phyloP scores from a whole-genome alignment of 2,888 invertebrate genomes.

The Hanleya hanleyi region DNA sequence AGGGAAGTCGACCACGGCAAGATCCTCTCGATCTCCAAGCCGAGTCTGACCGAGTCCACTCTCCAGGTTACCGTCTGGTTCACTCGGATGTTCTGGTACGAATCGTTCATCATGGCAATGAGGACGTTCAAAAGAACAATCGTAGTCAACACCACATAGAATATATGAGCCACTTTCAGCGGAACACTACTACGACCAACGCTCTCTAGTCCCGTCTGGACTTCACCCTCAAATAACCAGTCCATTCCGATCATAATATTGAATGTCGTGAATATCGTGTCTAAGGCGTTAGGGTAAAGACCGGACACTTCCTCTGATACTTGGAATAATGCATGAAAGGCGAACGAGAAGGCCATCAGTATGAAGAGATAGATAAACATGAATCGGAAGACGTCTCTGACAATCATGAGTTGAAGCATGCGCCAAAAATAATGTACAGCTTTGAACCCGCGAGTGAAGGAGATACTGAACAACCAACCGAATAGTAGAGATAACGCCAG shows the following conservation, averaged over 20 bases:
- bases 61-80: conserved; percentile 64
- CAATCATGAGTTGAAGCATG: conserved; percentile 68
- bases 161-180: conserved; percentile 57
- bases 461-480: conserved; percentile 69
- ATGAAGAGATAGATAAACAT: conserved; percentile 67
- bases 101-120: conserved; percentile 70
- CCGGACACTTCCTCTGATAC: conserved; percentile 40
- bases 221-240: conserved; percentile 54
- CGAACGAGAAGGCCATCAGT: conserved; percentile 67
- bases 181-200: conserved; percentile 46
- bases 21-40: conserved; percentile 59
- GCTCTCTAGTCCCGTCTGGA: conserved; percentile 44
- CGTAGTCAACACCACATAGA: conserved; percentile 65
- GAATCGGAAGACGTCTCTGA: conserved; percentile 66
- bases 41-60: conserved; percentile 65
- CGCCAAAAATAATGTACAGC: conserved; percentile 67
- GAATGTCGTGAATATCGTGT: conserved; percentile 65
- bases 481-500: conserved; percentile 61
- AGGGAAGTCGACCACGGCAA: conserved; percentile 40
- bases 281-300: conserved; percentile 47
- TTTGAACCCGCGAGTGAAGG: conserved; percentile 68
- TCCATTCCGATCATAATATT: conserved; percentile 71
- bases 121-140: conserved; percentile 64
- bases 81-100: conserved; percentile 55
- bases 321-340: conserved; percentile 65